phyloP scores from a whole-genome alignment of 2,113 vertebrate genomes.

The Aphelocoma coerulescens region DNA sequence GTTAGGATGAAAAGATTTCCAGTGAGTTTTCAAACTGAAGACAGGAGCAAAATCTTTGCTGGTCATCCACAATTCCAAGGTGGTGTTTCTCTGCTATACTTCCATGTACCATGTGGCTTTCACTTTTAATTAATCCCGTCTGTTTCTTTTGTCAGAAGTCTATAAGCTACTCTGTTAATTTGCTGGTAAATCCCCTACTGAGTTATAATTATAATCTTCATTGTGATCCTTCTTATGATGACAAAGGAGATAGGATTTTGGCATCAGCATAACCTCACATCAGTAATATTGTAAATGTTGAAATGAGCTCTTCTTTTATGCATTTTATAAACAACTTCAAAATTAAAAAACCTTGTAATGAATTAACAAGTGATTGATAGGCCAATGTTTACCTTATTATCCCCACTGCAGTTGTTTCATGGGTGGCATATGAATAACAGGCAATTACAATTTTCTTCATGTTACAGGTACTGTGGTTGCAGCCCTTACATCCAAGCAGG shows the following conservation, averaged over 20 bases:
- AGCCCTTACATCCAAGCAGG: constrained; percentile 24
- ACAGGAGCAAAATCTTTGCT: background rate
- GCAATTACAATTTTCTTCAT: constrained; percentile 41
- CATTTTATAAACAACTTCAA: background rate
- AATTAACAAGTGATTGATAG: background rate
- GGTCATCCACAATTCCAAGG: background rate
- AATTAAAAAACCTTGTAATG: background rate
- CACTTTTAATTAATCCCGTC: background rate
- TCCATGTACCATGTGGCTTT: background rate
- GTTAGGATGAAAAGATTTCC: background rate
- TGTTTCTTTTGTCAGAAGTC: background rate
- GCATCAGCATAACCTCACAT: background rate
- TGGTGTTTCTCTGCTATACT: background rate
- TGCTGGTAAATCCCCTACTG: background rate
- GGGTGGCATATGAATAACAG: constrained; percentile 59
- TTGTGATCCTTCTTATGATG: background rate
- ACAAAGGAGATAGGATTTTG: background rate
- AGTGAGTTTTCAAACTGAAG: background rate
- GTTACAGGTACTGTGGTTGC: background rate
- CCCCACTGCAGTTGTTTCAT: constrained; percentile 34
- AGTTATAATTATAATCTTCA: background rate
- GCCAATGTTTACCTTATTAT: background rate
- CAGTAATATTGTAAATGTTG: background rate
- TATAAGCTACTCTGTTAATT: constrained; percentile 2
- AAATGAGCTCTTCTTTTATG: background rate